Percentiles rank a stretch among this genome's conserved stretches.
Conservation (phyloP, 2,113 vertebrate species). For the Onychostruthus taczanowskii region DNA sequence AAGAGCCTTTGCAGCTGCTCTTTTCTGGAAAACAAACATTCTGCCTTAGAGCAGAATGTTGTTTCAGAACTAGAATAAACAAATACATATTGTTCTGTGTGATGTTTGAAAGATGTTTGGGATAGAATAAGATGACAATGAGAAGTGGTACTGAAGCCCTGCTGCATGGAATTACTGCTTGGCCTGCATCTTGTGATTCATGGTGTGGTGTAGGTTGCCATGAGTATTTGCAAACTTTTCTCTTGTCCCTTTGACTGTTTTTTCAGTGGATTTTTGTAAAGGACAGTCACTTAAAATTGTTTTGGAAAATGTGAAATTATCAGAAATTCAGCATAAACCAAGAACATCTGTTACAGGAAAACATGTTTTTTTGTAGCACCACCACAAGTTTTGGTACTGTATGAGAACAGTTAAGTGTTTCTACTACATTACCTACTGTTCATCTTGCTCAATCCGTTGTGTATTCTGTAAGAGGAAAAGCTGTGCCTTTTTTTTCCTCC, state of each 20-base stretch:
- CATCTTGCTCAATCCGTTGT: slow-evolving; percentile 12
- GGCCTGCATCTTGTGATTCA: not conserved
- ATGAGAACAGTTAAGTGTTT: slow-evolving; percentile 21
- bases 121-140: not conserved
- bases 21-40: slow-evolving; percentile 47
- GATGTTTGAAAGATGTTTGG: slow-evolving; percentile 8
- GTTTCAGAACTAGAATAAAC: slow-evolving; percentile 27
- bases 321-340: slow-evolving; percentile 13
- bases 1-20: slow-evolving; percentile 62
- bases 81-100: slow-evolving; percentile 24
- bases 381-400: not conserved
- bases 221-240: not conserved
- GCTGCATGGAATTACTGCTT: not conserved
- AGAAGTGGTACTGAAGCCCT: not conserved
- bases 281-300: slow-evolving; percentile 21
- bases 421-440: slow-evolving; percentile 38
- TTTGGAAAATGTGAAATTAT: slow-evolving; percentile 44
- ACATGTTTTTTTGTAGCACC: not conserved
- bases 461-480: slow-evolving; percentile 22
- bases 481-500: not conserved
- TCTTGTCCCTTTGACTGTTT: not conserved
- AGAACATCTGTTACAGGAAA: slow-evolving; percentile 28
- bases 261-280: slow-evolving; percentile 5
- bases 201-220: not conserved
- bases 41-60: slow-evolving; percentile 6